Evolutionary conservation across 1,140 invertebrate species (phyloP).

Genomic region (Bombus soroeensis): DNA sequence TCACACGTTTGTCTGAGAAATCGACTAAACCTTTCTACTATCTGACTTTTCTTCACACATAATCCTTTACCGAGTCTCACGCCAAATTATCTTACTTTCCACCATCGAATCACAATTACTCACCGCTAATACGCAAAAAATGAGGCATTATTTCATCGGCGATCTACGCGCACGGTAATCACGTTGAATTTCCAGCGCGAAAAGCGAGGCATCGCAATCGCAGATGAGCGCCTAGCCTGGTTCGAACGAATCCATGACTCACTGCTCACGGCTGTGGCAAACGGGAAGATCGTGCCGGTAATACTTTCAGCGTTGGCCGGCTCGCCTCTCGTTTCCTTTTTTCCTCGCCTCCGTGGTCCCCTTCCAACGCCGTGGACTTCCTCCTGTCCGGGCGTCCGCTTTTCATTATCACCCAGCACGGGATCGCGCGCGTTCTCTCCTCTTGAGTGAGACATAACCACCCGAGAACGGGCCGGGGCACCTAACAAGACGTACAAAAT

Average conservation of each 20-base stretch:
- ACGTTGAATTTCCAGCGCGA: neutral
- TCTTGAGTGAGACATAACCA: constrained; percentile 76
- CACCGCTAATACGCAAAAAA: neutral
- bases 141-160: neutral
- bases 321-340: constrained; percentile 21
- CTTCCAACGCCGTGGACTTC: constrained; percentile 5
- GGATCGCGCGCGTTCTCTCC: constrained; percentile 64
- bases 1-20: too few species aligned
- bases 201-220: neutral
- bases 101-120: neutral
- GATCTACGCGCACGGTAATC: neutral
- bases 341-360: neutral
- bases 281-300: neutral
- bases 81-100: neutral
- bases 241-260: constrained; percentile 20
- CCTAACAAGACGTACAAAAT: constrained; percentile 82
- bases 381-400: constrained; percentile 43
- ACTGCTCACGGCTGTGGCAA: neutral
- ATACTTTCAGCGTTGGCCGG: neutral
- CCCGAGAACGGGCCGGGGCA: constrained; percentile 67
- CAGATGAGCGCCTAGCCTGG: neutral
- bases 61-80: neutral
- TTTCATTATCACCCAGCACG: constrained; percentile 68
- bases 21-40: too few species aligned
- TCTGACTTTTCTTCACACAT: too few species aligned